These are phyloP conservation scores for Drosophila mimetica DNA, from an alignment of 2,888 invertebrate genomes.

Conservation along the genomic window DNA sequence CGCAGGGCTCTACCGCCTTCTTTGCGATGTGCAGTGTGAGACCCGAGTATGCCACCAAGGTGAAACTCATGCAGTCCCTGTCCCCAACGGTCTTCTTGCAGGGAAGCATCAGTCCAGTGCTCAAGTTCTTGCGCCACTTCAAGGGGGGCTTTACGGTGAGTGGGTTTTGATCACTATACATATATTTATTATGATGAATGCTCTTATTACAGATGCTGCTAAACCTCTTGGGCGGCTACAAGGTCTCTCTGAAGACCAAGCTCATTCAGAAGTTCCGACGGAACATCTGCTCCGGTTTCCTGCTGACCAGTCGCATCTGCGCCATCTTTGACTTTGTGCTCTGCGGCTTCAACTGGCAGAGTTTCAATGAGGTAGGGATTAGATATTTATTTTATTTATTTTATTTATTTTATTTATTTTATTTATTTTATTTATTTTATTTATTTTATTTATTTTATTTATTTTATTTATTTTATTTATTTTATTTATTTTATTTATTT, in stretches of 20 bases:
- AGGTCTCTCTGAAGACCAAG: constrained; percentile 20
- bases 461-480: too few relatives aligned
- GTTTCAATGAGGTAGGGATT: constrained; percentile 37
- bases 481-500: too few relatives aligned
- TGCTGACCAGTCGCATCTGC: constrained; percentile 30
- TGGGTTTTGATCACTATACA: not conserved
- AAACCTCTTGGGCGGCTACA: constrained; percentile 45
- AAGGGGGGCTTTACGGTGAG: constrained; percentile 40
- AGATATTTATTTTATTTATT: too few relatives aligned
- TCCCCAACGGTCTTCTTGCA: constrained; percentile 55
- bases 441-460: too few relatives aligned
- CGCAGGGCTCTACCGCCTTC: constrained; percentile 57
- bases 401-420: too few relatives aligned
- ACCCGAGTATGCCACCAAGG: constrained; percentile 32
- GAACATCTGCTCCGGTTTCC: constrained; percentile 30
- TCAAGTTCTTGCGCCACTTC: constrained; percentile 43
- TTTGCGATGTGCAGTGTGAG: constrained; percentile 57
- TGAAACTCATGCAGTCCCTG: constrained; percentile 56
- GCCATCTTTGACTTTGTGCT: constrained; percentile 49
- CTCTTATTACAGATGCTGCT: constrained; percentile 34
- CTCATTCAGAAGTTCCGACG: constrained; percentile 28
- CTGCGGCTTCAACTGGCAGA: constrained; percentile 57
- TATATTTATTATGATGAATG: not conserved
- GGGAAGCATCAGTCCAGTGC: constrained; percentile 42
- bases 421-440: too few relatives aligned